A percentile compares a stretch with the other conserved stretches of the same genome.
These are phyloP conservation scores for Tortrix viridana DNA, from an alignment of 2,888 invertebrate species.

Conservation along the genomic window DNA sequence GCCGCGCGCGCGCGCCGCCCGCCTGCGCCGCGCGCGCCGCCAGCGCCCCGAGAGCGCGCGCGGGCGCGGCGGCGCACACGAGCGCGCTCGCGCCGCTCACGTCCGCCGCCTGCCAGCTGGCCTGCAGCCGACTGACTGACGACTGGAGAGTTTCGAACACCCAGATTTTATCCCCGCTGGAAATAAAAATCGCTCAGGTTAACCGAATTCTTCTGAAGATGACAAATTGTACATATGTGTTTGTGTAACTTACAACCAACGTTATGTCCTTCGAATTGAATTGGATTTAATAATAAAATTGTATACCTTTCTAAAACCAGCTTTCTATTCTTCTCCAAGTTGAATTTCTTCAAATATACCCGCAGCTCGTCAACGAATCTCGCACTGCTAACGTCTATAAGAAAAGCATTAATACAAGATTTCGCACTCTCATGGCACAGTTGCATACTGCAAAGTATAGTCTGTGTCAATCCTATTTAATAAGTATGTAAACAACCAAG, in stretches of 20 bases:
- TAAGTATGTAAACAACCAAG: no score
- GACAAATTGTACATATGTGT: no score
- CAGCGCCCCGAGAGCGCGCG: slow-evolving; percentile 37
- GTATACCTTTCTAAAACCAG: slow-evolving; percentile 69
- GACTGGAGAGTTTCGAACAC: slow-evolving; percentile 61
- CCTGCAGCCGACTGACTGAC: slow-evolving; percentile 45
- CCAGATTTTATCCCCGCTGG: slow-evolving; percentile 74
- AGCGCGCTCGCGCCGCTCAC: slow-evolving; percentile 49
- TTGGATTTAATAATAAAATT: background rate
- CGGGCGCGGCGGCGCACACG: slow-evolving; percentile 54
- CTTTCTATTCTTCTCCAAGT: slow-evolving; percentile 70
- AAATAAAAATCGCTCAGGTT: no score
- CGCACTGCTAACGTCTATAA: slow-evolving; percentile 56
- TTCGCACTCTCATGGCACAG: no score
- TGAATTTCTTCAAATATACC: slow-evolving; percentile 68
- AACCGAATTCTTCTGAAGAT: no score
- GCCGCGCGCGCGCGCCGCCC: slow-evolving; percentile 40
- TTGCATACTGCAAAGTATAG: no score
- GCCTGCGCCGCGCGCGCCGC: slow-evolving; percentile 38
- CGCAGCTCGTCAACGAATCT: slow-evolving; percentile 66
- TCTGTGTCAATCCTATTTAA: no score
- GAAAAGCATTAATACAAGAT: slow-evolving; percentile 25
- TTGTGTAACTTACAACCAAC: no score
- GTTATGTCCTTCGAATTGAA: no score
- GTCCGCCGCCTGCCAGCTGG: slow-evolving; percentile 51